Conservation (phyloP, 2,888 invertebrate genomes). For the Calliphora vomitoria region DNA sequence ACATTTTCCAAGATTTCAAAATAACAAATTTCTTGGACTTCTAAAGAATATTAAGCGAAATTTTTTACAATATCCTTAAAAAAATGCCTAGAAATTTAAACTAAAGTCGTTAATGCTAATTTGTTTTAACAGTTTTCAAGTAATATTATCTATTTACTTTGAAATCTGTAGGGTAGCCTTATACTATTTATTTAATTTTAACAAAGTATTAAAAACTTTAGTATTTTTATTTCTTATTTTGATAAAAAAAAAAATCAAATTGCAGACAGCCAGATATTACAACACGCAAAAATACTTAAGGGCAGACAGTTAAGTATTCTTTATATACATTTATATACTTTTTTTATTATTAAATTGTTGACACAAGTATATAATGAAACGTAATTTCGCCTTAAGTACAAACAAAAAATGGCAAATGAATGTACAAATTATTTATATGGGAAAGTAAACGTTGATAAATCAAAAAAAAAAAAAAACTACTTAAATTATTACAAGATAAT, state of each 20-base stretch:
- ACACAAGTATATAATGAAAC: conserved; percentile 8
- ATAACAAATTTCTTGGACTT: no score
- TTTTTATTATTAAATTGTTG: neutral
- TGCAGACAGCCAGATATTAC: neutral
- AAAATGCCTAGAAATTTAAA: no score
- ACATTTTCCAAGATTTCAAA: no score
- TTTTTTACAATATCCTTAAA: no score
- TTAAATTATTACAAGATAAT: conserved; percentile 1
- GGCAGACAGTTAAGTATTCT: conserved; percentile 9
- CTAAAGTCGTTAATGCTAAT: no score
- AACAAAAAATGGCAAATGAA: neutral
- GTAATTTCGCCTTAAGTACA: neutral
- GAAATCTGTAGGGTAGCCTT: no score
- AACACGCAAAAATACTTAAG: conserved; percentile 13
- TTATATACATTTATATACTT: neutral
- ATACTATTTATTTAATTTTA: no score
- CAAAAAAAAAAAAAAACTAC: neutral
- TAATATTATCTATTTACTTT: no score
- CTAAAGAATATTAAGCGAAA: no score
- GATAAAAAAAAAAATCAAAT: neutral
- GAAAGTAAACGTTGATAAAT: neutral
- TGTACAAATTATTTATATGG: conserved; percentile 7
- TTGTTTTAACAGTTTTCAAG: no score
- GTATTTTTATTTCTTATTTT: neutral
- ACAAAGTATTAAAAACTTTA: no score